Conservation (phyloP, 2,888 invertebrate genomes). For the Ochlodes sylvanus region DNA sequence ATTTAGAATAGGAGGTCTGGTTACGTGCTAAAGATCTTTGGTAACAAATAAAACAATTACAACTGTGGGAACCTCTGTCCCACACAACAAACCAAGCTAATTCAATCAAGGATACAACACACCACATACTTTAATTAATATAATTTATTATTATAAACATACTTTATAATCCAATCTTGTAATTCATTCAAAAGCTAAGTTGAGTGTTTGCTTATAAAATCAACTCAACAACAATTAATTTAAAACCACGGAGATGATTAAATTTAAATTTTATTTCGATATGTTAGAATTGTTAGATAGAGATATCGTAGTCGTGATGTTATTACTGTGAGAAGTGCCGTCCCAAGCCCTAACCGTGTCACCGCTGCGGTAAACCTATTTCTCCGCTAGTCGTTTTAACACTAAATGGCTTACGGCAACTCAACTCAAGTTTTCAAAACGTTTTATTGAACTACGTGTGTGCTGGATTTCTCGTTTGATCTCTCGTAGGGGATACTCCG, state of each 20-base stretch:
- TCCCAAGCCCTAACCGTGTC: conserved; percentile 5
- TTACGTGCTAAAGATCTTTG: too few species aligned
- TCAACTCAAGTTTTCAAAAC: not conserved
- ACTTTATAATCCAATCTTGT: too few species aligned
- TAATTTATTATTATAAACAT: too few species aligned
- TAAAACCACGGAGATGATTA: not conserved
- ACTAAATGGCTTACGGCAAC: not conserved
- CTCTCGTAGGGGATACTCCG: not conserved
- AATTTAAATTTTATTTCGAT: conserved; percentile 1
- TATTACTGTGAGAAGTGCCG: conserved; percentile 7
- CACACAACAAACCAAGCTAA: too few species aligned
- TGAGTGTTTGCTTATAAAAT: not conserved
- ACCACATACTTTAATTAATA: too few species aligned
- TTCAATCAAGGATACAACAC: too few species aligned
- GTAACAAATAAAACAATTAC: too few species aligned
- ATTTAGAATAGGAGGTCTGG: too few species aligned
- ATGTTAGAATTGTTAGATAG: not conserved
- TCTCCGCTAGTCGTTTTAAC: conserved; percentile 2
- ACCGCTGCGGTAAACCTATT: conserved; percentile 6
- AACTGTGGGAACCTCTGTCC: too few species aligned
- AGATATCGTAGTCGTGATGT: conserved; percentile 5
- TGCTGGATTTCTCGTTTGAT: not conserved
- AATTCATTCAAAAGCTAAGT: too few species aligned
- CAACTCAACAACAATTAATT: not conserved
- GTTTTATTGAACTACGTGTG: not conserved